phyloP scores from a whole-genome alignment of 2,113 vertebrate species.

The Pteruthius melanotis region DNA sequence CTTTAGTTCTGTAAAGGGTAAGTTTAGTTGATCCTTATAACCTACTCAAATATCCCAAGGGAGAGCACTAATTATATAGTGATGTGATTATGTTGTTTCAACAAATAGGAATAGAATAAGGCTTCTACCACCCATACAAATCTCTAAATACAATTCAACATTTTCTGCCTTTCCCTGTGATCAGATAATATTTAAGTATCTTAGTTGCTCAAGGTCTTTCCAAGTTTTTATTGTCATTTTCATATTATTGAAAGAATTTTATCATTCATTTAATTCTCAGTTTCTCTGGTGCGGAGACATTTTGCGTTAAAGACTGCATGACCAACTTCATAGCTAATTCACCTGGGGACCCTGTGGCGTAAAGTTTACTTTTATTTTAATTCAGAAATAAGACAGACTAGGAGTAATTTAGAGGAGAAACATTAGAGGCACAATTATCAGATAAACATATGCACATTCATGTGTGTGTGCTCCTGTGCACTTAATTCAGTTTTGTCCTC shows the following conservation, averaged over 20 bases:
- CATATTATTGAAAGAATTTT: background rate
- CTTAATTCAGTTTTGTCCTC: background rate
- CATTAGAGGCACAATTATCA: background rate
- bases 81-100: slow-evolving; percentile 22
- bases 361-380: slow-evolving; percentile 11
- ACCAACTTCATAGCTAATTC: background rate
- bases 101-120: background rate
- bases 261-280: slow-evolving; percentile 13
- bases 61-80: background rate
- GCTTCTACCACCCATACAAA: background rate
- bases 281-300: background rate
- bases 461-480: background rate
- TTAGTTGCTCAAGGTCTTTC: background rate
- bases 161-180: background rate
- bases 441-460: background rate
- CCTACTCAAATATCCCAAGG: background rate
- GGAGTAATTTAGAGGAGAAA: background rate
- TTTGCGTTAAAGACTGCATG: background rate
- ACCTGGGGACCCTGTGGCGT: background rate
- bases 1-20: background rate
- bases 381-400: background rate
- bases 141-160: background rate
- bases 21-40: background rate
- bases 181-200: slow-evolving; percentile 7
- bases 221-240: slow-evolving; percentile 17